Base-by-base conservation (phyloP, 2,113 vertebrate genomes). In the Glaucidium brasilianum region DNA sequence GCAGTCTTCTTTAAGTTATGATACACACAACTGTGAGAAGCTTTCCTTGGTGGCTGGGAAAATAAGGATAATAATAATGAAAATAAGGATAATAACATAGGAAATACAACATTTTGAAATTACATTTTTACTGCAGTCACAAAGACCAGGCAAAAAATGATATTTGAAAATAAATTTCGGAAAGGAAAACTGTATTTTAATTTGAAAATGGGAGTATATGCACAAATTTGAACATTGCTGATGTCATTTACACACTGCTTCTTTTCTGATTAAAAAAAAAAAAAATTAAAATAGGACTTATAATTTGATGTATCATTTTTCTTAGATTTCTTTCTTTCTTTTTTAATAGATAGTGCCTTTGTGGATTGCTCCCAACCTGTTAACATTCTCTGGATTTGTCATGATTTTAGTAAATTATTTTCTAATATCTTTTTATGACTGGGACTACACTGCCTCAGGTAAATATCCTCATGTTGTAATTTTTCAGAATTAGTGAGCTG, bases 341-440 rank as follows among this genome's bases (percentile, higher is more conserved):
- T 92, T 93, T 88, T 90, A 95, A 91, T 95, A 98, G 97, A 77
- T 97, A 85, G 97, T 98, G 64, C 97, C 98, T 83, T 88, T 98
- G 85, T 98, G 97, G 97, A 97, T 98, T 94, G 97, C 97, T 85
- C 97, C 96, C 86, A 98, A 97, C 74, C 60, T 98, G 49, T 94
- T 98, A 96, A 98, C 95, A 5, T 98, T 98, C 87, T 96, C 94
- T 96, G 97, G 96, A 97, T 98, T 98, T 97, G 34, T 97, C 63
- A 94, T 98, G 58, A 94, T 98, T 97, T 97, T 97, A 97, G 91
- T 96, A 86, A 94, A 97, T 96, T 98, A 98, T 95, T 97, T 98
- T 81, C 66, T 98, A 78, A 79, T 98, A 83, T 97, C 89, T 83
- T 98, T 96, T 94, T 98, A 97, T 96, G 97, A 97, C 76, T 98